Percentiles rank a stretch among this genome's conserved stretches.
phyloP scores from a whole-genome alignment of 2,797 vertebrate species.

The Selene dorsalis region DNA sequence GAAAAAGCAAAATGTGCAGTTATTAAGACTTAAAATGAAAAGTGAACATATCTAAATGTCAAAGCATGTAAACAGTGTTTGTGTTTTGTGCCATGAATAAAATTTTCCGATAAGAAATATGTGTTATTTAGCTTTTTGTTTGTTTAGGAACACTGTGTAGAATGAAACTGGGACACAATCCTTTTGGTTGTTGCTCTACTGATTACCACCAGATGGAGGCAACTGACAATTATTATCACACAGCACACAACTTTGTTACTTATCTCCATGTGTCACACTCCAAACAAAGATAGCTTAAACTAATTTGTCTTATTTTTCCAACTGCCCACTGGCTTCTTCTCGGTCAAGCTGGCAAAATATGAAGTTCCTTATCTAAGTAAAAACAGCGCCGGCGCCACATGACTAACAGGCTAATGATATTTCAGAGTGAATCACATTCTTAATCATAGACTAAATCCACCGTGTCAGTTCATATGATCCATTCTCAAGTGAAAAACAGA shows the following conservation, averaged over 20 bases:
- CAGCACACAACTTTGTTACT: background rate
- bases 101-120: slow-evolving; percentile 17
- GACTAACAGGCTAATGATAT: background rate
- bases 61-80: slow-evolving; percentile 46
- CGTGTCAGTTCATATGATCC: slow-evolving; percentile 3
- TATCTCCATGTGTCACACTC: background rate
- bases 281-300: background rate
- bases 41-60: slow-evolving; percentile 49
- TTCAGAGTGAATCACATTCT: background rate
- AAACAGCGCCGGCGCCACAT: slow-evolving; percentile 23
- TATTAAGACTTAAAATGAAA: slow-evolving; percentile 25
- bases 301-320: background rate
- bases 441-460: slow-evolving; percentile 31
- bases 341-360: background rate
- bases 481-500: background rate
- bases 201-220: slow-evolving; percentile 65
- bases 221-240: slow-evolving; percentile 12
- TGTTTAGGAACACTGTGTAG: background rate
- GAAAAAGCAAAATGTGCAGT: slow-evolving; percentile 15
- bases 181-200: background rate
- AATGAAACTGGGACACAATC: too few species aligned
- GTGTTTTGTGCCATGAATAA: slow-evolving; percentile 61
- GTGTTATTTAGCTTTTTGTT: background rate
- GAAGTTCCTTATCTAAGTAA: slow-evolving; percentile 19
- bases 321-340: background rate